Conservation (phyloP, 2,888 invertebrate genomes). For the Cephonodes hylas region DNA sequence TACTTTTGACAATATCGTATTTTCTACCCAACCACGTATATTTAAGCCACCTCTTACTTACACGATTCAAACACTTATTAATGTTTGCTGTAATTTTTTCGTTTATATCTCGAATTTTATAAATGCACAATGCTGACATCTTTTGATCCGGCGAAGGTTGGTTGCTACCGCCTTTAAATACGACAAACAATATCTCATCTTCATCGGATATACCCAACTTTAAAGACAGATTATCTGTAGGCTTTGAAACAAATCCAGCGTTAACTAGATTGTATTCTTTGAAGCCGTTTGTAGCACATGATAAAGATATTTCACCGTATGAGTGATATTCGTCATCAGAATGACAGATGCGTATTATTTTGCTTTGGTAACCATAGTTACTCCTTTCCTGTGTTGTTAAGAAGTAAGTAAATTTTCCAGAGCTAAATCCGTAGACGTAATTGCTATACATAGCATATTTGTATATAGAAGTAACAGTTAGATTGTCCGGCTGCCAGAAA, state of each 20-base stretch:
- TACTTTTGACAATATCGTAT: constrained; percentile 95
- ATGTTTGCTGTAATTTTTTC: constrained; percentile 98
- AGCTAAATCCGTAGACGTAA: constrained; percentile 97
- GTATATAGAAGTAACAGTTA: constrained; percentile 95
- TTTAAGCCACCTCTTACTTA: constrained; percentile 92
- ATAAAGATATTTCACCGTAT: constrained; percentile 98
- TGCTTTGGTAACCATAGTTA: constrained; percentile 92
- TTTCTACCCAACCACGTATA: constrained; percentile 95
- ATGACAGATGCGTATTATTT: constrained; percentile 96
- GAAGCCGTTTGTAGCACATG: constrained; percentile 90
- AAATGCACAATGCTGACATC: constrained; percentile 95
- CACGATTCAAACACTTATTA: constrained; percentile 96
- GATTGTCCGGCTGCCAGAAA: constrained; percentile 94
- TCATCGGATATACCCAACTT: constrained; percentile 94
- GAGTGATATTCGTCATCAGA: constrained; percentile 98
- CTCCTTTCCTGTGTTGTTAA: constrained; percentile 95
- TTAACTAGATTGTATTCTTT: constrained; percentile 95
- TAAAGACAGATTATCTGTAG: constrained; percentile 93
- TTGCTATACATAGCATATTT: constrained; percentile 94
- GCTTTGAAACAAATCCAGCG: constrained; percentile 96
- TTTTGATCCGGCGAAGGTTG: constrained; percentile 83
- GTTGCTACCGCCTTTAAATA: constrained; percentile 93
- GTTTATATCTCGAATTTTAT: constrained; percentile 93
- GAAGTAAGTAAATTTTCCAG: constrained; percentile 97
- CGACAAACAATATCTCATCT: constrained; percentile 97